These are phyloP conservation scores for Sebastes diaconus DNA, from an alignment of 2,797 vertebrate genomes.

Conservation along the genomic window DNA sequence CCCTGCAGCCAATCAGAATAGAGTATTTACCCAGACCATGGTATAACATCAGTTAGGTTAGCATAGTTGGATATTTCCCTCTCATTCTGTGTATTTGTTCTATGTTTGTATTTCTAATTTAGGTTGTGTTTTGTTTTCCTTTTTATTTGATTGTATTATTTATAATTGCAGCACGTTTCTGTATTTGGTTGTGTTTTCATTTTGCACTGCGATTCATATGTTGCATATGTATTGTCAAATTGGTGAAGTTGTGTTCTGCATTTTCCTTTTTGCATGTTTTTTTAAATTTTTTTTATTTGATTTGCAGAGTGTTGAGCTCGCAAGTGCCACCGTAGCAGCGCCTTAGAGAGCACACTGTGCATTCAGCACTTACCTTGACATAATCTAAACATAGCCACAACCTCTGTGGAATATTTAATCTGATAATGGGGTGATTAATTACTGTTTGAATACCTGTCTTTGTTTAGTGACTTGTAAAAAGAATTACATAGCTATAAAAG, in stretches of 20 bases:
- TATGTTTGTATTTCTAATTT: background rate
- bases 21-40: too few species aligned
- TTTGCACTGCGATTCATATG: background rate
- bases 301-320: background rate
- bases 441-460: slow-evolving; percentile 26
- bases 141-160: too few species aligned
- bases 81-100: background rate
- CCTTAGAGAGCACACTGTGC: background rate
- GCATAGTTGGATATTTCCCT: background rate
- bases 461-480: slow-evolving; percentile 47
- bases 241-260: background rate
- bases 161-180: background rate
- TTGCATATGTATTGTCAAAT: background rate
- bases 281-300: background rate
- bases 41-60: background rate
- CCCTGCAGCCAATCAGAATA: too few species aligned
- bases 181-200: background rate
- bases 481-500: background rate
- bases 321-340: background rate
- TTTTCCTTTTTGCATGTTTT: background rate
- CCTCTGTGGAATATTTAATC: slow-evolving; percentile 7
- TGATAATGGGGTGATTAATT: slow-evolving; percentile 34
- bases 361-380: slow-evolving; percentile 1
- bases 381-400: background rate
- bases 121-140: background rate